Evolutionary conservation across 2,888 invertebrate genomes (phyloP).

Genomic region (Willowsia nigromaculata): DNA sequence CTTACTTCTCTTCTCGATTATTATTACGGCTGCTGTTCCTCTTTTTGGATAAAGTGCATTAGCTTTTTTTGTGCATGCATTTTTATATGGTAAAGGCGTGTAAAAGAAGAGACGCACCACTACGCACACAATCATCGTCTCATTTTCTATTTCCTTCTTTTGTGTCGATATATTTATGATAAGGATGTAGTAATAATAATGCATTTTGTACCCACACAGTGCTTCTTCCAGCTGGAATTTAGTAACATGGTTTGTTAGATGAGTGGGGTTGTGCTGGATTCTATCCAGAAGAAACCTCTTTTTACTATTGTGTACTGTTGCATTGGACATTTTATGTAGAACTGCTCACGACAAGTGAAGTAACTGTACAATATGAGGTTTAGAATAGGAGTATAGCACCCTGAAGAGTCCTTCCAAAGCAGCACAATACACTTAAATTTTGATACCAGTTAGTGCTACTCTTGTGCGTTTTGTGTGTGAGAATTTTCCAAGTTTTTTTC

Average conservation of each 20-base stretch:
- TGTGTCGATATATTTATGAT: slow-evolving; percentile 42
- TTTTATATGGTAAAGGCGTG: background rate
- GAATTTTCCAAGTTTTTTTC: background rate
- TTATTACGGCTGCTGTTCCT: too few relatives aligned
- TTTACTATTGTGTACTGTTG: background rate
- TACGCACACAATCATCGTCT: slow-evolving; percentile 12
- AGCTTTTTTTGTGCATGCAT: slow-evolving; percentile 37
- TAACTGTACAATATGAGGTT: background rate
- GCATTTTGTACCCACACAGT: background rate
- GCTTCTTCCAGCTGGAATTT: background rate
- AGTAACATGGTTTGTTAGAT: background rate
- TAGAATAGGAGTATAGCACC: background rate
- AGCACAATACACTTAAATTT: background rate
- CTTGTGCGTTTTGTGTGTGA: background rate
- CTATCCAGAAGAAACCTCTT: background rate
- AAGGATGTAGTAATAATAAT: slow-evolving; percentile 31
- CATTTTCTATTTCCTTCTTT: slow-evolving; percentile 37
- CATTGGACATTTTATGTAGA: background rate
- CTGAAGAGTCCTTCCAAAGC: background rate
- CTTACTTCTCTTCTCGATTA: background rate
- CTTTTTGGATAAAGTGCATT: slow-evolving; percentile 16
- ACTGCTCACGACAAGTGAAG: slow-evolving; percentile 17
- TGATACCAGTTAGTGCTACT: background rate
- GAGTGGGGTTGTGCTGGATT: background rate
- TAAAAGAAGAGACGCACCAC: background rate